Base-by-base conservation (phyloP, 2,797 vertebrate genomes). In the Toxotes lorentzi region DNA sequence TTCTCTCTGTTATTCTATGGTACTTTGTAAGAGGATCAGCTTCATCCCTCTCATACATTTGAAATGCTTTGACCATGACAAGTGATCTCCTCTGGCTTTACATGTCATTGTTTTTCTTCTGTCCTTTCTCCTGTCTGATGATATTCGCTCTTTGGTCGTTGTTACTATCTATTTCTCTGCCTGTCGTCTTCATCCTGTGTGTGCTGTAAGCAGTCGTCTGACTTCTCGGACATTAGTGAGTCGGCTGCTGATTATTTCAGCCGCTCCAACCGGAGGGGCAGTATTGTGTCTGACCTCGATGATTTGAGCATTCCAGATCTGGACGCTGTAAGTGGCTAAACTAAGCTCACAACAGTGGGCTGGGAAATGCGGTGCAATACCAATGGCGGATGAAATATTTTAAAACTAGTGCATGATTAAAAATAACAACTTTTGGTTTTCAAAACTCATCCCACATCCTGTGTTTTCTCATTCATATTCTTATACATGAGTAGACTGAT, bases 181-280 rank as follows among this genome's bases (percentile, higher is more conserved):
- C 69, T 69, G 0, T 86, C 60, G 59, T 76, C 54, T 62, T 84
- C 54, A 32, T 70, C 76, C 27, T 85, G 78, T 56, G 63, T 79
- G 32, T 88, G 67, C 30, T 63, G 83, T 74, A 61, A 75, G 57
- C 94, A 98, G 96, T 96, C 91, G 1, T 97, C 96, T 86, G 96
- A 97, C 91, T 96, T 98, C 95, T 97, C 96, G 74, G 95, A 95
- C 91, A 94, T 94, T 87, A 98, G 95, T 74, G 97, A 97, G 91
- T 97, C 97, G 43, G 95, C 97, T 21, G 98, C 98, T 65, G 98
- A 99, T 93, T 99, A 97, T 96, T 99, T 99, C 79, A 97, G 98
- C 87, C 97, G 96, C 88, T 96, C 97, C 89, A 97, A 93, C 93
- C 96, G 94, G 89, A 96, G 97, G 89, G 97, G 97, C 91, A 99